Percentiles rank a stretch among this genome's conserved stretches.
These are phyloP conservation scores for Cerceris ruficornis DNA, from an alignment of 2,888 invertebrate species.

Conservation along the genomic window DNA sequence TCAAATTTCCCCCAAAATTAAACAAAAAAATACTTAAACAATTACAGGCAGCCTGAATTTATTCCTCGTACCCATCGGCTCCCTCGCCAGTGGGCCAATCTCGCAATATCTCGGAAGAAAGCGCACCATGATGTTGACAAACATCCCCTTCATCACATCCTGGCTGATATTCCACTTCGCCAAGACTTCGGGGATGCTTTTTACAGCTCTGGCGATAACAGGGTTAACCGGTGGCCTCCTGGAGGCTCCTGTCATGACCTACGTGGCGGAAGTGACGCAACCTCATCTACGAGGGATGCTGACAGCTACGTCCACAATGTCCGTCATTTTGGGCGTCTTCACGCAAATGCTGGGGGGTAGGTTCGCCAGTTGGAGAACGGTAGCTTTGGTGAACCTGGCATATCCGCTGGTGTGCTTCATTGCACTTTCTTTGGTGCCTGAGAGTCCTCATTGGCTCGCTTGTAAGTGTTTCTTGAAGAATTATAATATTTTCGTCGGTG, in stretches of 20 bases:
- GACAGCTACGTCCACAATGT: constrained; percentile 89
- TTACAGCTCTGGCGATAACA: constrained; percentile 87
- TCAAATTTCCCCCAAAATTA: not conserved
- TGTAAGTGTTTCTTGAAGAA: constrained; percentile 75
- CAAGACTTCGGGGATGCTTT: constrained; percentile 85
- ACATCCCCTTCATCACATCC: constrained; percentile 87
- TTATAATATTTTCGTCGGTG: not conserved
- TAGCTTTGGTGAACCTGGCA: constrained; percentile 86
- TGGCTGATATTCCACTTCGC: constrained; percentile 90
- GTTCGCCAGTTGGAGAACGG: constrained; percentile 87
- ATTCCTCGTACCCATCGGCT: constrained; percentile 91
- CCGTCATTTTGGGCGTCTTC: constrained; percentile 89
- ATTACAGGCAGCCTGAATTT: constrained; percentile 89
- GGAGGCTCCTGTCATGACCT: constrained; percentile 92
- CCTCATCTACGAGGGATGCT: constrained; percentile 90
- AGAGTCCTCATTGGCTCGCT: constrained; percentile 92
- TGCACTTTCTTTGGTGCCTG: constrained; percentile 88
- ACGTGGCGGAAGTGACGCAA: constrained; percentile 92
- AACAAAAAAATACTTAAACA: not conserved
- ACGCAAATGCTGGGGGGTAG: constrained; percentile 89
- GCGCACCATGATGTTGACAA: constrained; percentile 85
- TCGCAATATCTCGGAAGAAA: constrained; percentile 89
- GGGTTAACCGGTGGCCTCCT: constrained; percentile 90
- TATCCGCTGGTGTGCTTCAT: constrained; percentile 86
- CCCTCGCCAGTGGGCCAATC: constrained; percentile 88